phyloP scores from a whole-genome alignment of 2,888 invertebrate species.

The Serripes groenlandicus region DNA sequence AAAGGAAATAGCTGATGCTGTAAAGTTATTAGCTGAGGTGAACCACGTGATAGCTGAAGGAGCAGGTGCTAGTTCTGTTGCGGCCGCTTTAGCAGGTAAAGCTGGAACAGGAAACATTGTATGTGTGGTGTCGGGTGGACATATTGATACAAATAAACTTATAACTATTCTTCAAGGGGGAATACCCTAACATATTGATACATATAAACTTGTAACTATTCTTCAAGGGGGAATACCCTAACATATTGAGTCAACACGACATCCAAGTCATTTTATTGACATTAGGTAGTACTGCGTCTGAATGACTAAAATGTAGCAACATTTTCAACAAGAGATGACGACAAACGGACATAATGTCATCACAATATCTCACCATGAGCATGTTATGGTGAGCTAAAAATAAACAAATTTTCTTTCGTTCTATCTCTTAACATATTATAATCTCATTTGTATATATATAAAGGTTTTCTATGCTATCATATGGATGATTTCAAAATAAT shows the following conservation, averaged over 20 bases:
- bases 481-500: too few relatives aligned
- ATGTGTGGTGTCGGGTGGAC: slow-evolving; percentile 84
- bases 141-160: slow-evolving; percentile 80
- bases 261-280: background rate
- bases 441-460: too few relatives aligned
- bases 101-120: slow-evolving; percentile 80
- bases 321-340: background rate
- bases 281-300: background rate
- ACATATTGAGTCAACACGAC: slow-evolving; percentile 77
- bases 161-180: slow-evolving; percentile 71
- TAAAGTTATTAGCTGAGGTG: slow-evolving; percentile 79
- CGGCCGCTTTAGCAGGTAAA: slow-evolving; percentile 77
- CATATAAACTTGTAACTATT: slow-evolving; percentile 71
- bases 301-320: background rate
- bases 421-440: too few relatives aligned
- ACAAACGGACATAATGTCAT: background rate
- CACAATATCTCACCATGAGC: background rate
- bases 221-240: slow-evolving; percentile 69
- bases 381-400: background rate
- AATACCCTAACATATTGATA: slow-evolving; percentile 80
- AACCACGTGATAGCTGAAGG: slow-evolving; percentile 84
- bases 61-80: slow-evolving; percentile 82
- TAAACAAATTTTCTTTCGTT: too few relatives aligned
- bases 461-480: too few relatives aligned
- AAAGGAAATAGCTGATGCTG: slow-evolving; percentile 78